phyloP scores from a whole-genome alignment of 92 coral and sea anemone genomes.

The Epizoanthus ramosus region DNA sequence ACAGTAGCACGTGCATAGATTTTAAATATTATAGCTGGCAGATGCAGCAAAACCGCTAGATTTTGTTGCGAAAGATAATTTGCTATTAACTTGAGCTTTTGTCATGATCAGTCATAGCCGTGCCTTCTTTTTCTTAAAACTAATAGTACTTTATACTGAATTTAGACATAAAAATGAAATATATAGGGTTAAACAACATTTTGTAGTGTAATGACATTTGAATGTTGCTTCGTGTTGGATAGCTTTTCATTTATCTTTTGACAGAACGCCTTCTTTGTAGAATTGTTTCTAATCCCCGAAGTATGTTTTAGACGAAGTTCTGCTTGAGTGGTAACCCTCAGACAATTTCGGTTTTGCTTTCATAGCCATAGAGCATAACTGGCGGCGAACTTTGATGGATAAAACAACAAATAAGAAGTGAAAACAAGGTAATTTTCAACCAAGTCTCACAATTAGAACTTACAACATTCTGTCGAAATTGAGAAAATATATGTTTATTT shows the following conservation, averaged over 20 bases:
- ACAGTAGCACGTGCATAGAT: constrained; percentile 18
- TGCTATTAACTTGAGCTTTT: not conserved
- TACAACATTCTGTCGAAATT: constrained; percentile 17
- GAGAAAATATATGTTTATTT: constrained; percentile 24
- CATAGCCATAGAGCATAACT: not conserved
- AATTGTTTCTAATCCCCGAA: not conserved
- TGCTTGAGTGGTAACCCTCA: not conserved
- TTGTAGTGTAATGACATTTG: not conserved
- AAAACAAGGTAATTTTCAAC: constrained; percentile 2
- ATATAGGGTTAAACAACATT: not conserved
- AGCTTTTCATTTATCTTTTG: not conserved
- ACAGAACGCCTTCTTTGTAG: not conserved
- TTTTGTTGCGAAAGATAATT: not conserved
- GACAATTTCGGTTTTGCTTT: constrained; percentile 26
- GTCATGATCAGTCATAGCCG: not conserved
- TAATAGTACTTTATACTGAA: not conserved
- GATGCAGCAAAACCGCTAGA: constrained; percentile 30
- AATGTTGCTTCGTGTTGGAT: not conserved
- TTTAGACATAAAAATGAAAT: not conserved
- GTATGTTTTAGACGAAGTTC: not conserved
- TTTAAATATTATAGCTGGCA: constrained; percentile 5
- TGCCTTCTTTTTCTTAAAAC: not conserved
- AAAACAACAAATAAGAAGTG: not conserved
- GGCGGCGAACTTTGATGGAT: constrained; percentile 44
- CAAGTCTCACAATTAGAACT: constrained; percentile 29